Evolutionary conservation across 2,797 vertebrate genomes (phyloP).

Genomic region (Leptodactylus fallax): DNA sequence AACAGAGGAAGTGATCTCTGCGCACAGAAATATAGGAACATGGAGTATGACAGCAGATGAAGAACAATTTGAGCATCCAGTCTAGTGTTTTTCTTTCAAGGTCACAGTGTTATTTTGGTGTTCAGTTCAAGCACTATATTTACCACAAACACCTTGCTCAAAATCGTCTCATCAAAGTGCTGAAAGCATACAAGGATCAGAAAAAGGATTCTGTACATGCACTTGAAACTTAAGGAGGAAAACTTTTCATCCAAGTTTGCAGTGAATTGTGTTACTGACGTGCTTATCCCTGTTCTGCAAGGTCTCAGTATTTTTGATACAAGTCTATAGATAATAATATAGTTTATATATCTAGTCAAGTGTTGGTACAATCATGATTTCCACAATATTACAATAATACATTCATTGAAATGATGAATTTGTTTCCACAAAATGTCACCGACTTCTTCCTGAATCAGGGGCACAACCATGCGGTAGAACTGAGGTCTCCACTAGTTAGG

Average conservation of each 20-base stretch:
- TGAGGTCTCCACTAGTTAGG: too few relatives aligned
- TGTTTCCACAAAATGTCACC: too few relatives aligned
- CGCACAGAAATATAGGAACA: constrained; percentile 19
- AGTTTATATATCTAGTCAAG: too few relatives aligned
- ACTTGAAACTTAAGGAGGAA: constrained; percentile 11
- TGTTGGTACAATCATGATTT: too few relatives aligned
- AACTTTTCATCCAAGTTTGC: constrained; percentile 42
- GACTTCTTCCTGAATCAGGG: too few relatives aligned
- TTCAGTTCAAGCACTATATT: constrained; percentile 54
- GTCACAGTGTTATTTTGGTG: constrained; percentile 53
- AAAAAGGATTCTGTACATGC: not conserved
- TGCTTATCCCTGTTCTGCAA: too few relatives aligned
- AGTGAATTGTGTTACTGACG: not conserved
- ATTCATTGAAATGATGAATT: too few relatives aligned
- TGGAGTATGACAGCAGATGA: constrained; percentile 47
- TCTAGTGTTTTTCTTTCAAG: constrained; percentile 53
- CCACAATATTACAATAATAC: too few relatives aligned
- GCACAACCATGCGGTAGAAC: too few relatives aligned
- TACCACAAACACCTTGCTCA: constrained; percentile 33
- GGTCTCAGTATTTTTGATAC: too few relatives aligned
- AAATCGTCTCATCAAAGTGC: constrained; percentile 29
- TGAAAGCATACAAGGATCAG: constrained; percentile 11
- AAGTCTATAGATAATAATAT: too few relatives aligned
- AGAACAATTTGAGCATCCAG: constrained; percentile 43
- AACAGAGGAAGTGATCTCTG: constrained; percentile 34